Percentiles rank a stretch among this genome's conserved stretches.
Conservation (phyloP, 2,113 vertebrate genomes). For the Podocnemis expansa region DNA sequence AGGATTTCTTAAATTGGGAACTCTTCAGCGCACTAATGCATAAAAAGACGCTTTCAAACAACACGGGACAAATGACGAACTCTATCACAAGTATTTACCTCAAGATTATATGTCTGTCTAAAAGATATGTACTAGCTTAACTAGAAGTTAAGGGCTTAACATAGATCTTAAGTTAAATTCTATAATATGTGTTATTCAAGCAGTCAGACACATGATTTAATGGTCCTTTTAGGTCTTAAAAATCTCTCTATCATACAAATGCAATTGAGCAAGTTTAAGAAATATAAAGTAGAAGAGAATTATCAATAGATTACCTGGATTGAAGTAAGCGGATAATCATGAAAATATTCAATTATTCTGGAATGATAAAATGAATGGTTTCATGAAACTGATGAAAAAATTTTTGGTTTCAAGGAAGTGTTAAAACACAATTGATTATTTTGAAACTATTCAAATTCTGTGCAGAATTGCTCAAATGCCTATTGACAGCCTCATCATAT, state of each 20-base stretch:
- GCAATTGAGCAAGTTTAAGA: not conserved
- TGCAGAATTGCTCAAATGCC: accelerated
- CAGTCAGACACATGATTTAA: not conserved
- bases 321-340: slow-evolving; percentile 11
- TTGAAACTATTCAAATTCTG: not conserved
- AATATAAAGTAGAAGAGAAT: accelerated
- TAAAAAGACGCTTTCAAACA: not conserved
- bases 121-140: not conserved
- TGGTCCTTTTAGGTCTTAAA: not conserved
- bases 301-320: not conserved
- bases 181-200: not conserved
- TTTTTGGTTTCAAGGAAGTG: not conserved
- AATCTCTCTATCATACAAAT: not conserved
- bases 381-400: not conserved
- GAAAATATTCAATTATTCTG: not conserved
- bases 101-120: not conserved
- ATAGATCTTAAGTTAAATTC: not conserved
- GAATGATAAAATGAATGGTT: not conserved
- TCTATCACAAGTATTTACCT: not conserved
- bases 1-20: not conserved
- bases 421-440: not conserved
- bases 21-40: not conserved
- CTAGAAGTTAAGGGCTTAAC: not conserved
- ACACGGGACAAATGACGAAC: not conserved
- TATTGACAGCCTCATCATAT: not conserved